phyloP scores from a whole-genome alignment of 2,888 invertebrate species.

The Pseudoips prasinana region DNA sequence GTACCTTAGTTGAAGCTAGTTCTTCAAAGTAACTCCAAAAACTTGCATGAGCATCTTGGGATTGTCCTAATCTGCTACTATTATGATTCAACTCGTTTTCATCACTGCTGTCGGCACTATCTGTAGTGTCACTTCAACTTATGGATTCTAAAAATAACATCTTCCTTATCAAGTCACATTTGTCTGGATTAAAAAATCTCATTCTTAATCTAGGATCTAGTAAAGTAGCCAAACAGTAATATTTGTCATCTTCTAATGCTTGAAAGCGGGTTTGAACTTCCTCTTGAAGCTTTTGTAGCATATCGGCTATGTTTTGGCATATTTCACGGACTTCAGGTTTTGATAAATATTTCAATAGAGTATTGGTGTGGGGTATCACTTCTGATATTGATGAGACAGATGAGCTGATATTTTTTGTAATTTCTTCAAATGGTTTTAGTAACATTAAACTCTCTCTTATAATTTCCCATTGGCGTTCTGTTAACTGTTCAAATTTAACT shows the following conservation, averaged over 20 bases:
- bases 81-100: constrained; percentile 4
- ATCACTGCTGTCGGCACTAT: background rate
- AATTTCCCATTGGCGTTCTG: constrained; percentile 8
- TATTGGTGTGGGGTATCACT: constrained; percentile 8
- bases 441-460: constrained; percentile 6
- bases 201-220: constrained; percentile 5
- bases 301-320: constrained; percentile 1
- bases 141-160: constrained; percentile 14
- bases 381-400: constrained; percentile 10
- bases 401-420: constrained; percentile 11
- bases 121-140: constrained; percentile 13
- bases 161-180: background rate
- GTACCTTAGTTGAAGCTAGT: background rate
- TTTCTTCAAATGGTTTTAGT: constrained; percentile 9
- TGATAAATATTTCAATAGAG: constrained; percentile 7
- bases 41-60: background rate
- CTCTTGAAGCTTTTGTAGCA: background rate
- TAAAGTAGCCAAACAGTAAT: constrained; percentile 9
- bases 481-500: constrained; percentile 6
- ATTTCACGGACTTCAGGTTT: constrained; percentile 3
- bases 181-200: constrained; percentile 2
- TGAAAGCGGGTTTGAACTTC: constrained; percentile 3
- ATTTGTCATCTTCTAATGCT: constrained; percentile 8
- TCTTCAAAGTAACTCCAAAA: constrained; percentile 2
- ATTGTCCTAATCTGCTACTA: too few relatives aligned